phyloP scores from a whole-genome alignment of 30 jellyfish, hydroid and myxozoan species.

The Rhopilema esculentum region DNA sequence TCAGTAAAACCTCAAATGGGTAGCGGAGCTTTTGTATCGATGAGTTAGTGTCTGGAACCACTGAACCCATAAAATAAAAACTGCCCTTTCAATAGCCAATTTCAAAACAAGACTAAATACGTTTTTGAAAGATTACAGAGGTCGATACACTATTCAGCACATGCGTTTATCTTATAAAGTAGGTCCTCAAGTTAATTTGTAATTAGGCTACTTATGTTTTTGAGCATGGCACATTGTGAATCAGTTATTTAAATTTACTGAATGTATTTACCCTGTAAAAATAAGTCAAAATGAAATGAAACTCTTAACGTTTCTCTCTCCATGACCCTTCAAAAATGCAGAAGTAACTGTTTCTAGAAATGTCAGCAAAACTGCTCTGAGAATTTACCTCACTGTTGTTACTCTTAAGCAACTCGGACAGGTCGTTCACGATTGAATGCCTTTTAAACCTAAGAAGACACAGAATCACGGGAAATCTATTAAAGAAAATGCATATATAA shows the following conservation, averaged over 20 bases:
- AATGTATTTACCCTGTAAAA: neutral
- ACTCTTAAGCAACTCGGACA: constrained; percentile 31
- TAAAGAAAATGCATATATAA: too few relatives aligned
- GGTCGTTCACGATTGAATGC: constrained; percentile 35
- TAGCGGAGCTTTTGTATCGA: neutral
- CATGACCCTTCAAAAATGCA: too few relatives aligned
- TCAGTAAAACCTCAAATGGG: constrained; percentile 1
- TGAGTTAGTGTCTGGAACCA: neutral
- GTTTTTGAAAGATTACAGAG: neutral
- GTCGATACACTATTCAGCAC: neutral
- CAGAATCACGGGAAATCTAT: too few relatives aligned
- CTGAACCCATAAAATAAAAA: too few relatives aligned
- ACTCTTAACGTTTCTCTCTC: too few relatives aligned
- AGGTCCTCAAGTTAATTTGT: neutral
- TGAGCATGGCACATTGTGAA: neutral
- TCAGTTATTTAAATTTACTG: too few relatives aligned
- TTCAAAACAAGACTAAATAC: neutral
- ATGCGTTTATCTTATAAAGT: neutral
- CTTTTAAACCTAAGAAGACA: constrained; percentile 47
- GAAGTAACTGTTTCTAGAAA: too few relatives aligned
- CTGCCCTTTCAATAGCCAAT: neutral
- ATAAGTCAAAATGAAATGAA: neutral
- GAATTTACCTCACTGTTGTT: constrained; percentile 67
- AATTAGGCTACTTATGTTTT: neutral
- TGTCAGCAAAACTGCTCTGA: too few relatives aligned